Conservation (phyloP, 1,140 invertebrate species). For the Drosophila nikananu region DNA sequence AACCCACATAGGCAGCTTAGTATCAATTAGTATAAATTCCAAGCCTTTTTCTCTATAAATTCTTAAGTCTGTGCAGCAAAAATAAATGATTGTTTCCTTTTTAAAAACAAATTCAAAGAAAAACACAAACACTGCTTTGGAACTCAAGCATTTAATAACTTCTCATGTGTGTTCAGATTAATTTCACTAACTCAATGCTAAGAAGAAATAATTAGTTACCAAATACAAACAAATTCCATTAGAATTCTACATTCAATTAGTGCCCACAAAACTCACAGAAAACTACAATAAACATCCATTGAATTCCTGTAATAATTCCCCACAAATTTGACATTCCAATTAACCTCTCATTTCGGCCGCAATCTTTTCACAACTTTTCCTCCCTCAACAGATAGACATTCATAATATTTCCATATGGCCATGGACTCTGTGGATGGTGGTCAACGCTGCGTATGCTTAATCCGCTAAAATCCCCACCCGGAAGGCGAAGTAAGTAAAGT, state of each 20-base stretch:
- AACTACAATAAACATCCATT: slow-evolving; percentile 28
- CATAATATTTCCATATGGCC: slow-evolving; percentile 30
- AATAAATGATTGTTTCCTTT: background rate
- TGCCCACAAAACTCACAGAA: background rate
- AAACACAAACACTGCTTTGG: too few relatives aligned
- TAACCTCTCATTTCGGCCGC: slow-evolving; percentile 1
- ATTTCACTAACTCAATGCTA: background rate
- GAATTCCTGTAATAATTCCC: slow-evolving; percentile 18
- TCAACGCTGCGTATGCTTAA: slow-evolving; percentile 46
- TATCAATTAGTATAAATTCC: background rate
- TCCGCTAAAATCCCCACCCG: slow-evolving; percentile 20
- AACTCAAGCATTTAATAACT: background rate
- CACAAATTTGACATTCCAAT: slow-evolving; percentile 7
- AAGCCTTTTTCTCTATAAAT: background rate
- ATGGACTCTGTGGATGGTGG: background rate
- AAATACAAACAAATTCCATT: background rate
- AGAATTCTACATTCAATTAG: background rate
- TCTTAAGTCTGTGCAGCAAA: background rate
- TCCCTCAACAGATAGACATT: slow-evolving; percentile 1
- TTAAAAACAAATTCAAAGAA: background rate
- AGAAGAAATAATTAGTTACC: background rate
- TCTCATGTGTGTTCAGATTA: background rate
- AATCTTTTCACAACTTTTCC: slow-evolving; percentile 18
- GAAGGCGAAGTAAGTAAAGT: slow-evolving; percentile 45
- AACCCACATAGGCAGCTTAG: background rate